Evolutionary conservation across 2,797 vertebrate genomes (phyloP), one percentile per base, ranked within the genome.

Genomic region (Jordanella pulchra): DNA sequence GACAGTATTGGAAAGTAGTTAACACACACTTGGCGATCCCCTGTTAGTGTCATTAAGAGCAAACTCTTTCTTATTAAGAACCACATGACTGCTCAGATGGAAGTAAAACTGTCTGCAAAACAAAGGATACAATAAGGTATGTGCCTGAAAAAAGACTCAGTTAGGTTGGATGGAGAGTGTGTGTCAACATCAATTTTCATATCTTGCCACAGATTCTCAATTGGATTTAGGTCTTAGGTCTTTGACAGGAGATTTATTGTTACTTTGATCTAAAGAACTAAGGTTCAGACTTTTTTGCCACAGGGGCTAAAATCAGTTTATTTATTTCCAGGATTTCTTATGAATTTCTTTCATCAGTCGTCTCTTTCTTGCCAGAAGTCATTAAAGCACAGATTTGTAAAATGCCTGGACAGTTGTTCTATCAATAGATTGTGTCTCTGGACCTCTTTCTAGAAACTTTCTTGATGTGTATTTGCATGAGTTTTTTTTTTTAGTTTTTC

Each of bases 11-110:
- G 48, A 74, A 65, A 60, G 50, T 32, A 64, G 55, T 64, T 56
- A 71, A 65, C 67, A 77, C 58, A 61, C 73, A 72, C 67, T 65
- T 28, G 18, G 30, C 69, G 71, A 27, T 11, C 63, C 48, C 65
- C 54, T 76, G 75, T 83, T 76, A 50, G 60, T 78, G 65, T 82
- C 51, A 79, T 69, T 83, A 78, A 75, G 67, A 61, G 18, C 53
- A 70, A 30, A 60, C 42, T 42, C 28, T 50, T 23, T 28, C 65
- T 48, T 67, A 47, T 55, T 58, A 72, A n/a, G 39, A 1, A 32
- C n/a, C 47, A 65, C n/a, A 30, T 58, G 67, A 76, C 50, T 54
- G 65, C 72, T 75, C 68, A 71, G 28, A 63, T 63, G 63, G 54
- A 50, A 58, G 23, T 21, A 47, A 60, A 54, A 51, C 32, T 47